A percentile compares a stretch with the other conserved stretches of the same genome.
Conservation (phyloP, 2,888 invertebrate species). For the Cremastinae sp. region DNA sequence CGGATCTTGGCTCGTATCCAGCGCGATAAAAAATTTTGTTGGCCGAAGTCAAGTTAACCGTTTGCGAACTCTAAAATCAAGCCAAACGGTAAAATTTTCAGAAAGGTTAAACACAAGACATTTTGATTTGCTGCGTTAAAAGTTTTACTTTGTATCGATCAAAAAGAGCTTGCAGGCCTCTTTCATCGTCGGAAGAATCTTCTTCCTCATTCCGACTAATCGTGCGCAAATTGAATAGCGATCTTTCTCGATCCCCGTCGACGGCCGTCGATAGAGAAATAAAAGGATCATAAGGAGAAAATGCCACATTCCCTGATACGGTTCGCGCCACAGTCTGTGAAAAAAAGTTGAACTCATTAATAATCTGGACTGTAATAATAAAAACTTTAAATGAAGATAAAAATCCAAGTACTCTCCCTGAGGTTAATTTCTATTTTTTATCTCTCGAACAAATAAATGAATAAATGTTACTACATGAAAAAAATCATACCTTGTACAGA, state of each 20-base stretch:
- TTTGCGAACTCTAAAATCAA: slow-evolving; percentile 4
- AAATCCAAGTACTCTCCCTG: too few relatives aligned
- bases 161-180: background rate
- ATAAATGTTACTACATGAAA: too few relatives aligned
- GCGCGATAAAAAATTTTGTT: slow-evolving; percentile 9
- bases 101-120: background rate
- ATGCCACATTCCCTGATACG: background rate
- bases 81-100: background rate
- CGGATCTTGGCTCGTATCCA: background rate
- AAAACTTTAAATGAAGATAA: too few relatives aligned
- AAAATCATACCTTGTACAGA: slow-evolving; percentile 6
- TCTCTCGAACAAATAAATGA: too few relatives aligned
- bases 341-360: too few relatives aligned
- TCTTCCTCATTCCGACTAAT: background rate
- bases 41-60: background rate
- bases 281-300: background rate
- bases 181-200: background rate
- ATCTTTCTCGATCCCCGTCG: background rate
- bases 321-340: background rate
- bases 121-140: background rate
- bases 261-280: background rate
- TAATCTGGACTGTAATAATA: too few relatives aligned
- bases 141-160: background rate
- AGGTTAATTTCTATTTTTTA: too few relatives aligned
- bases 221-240: background rate